Evolutionary conservation across 2,797 vertebrate species (phyloP).

Genomic region (Phrynocephalus forsythii): DNA sequence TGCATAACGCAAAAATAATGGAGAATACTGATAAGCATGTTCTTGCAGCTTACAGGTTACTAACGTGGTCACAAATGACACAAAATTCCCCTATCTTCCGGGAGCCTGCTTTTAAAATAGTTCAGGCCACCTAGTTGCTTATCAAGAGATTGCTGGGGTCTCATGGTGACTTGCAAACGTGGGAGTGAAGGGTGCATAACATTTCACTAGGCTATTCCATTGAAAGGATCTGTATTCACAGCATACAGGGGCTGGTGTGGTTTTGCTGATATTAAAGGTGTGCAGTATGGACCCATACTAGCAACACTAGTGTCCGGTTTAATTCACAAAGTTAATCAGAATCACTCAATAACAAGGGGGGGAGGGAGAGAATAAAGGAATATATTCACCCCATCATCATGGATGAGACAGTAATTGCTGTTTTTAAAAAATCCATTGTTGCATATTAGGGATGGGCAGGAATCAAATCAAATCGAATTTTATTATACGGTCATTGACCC

Average conservation of each 20-base stretch:
- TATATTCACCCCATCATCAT: too few relatives aligned
- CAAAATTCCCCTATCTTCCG: not conserved
- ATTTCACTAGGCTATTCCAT: not conserved
- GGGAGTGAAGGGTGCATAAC: not conserved
- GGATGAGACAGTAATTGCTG: too few relatives aligned
- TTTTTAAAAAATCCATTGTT: too few relatives aligned
- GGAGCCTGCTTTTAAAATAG: not conserved
- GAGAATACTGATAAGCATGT: conserved; percentile 26
- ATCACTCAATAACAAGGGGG: too few relatives aligned
- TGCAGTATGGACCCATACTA: too few relatives aligned
- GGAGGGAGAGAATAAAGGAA: too few relatives aligned
- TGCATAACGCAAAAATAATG: conserved; percentile 27
- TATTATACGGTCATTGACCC: too few relatives aligned
- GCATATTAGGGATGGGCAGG: too few relatives aligned
- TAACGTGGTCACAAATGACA: not conserved
- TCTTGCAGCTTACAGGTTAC: not conserved
- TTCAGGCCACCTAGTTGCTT: not conserved
- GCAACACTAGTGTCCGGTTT: too few relatives aligned
- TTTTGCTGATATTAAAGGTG: not conserved
- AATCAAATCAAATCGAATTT: too few relatives aligned
- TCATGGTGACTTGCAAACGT: not conserved
- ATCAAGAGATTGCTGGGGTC: not conserved
- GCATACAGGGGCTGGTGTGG: not conserved
- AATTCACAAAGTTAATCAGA: too few relatives aligned
- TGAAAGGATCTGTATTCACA: not conserved